Evolutionary conservation across 2,797 vertebrate species (phyloP), one percentile per base, ranked within the genome.

Genomic region (Carapus acus): DNA sequence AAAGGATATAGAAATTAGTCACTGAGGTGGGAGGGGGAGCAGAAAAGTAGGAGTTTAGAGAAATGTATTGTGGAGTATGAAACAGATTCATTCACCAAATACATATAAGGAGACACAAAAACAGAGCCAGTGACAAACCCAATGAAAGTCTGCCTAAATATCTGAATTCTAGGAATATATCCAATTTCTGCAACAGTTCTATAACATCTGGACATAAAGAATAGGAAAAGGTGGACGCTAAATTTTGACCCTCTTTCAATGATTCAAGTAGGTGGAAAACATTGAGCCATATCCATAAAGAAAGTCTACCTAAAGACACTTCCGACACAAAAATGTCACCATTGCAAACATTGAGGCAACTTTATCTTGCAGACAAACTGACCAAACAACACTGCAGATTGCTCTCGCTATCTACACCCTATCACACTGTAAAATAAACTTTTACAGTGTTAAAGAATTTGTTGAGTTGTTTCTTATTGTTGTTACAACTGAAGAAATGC

Each of bases 401-500:
- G n/a, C n/a, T n/a, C n/a, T n/a, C n/a, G n/a, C n/a, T n/a, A n/a
- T n/a, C n/a, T n/a, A n/a, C n/a, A n/a, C 11, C 2, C 13, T 29
- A 43, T 23, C 31, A 36, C 22, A 8, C 4, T 8, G 12, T n/a
- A 16, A 22, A 14, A 15, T 23, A 6, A 12, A 3, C 12, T 31
- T 3, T 14, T n/a, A n/a, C n/a, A n/a, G n/a, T n/a, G n/a, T n/a
- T n/a, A n/a, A n/a, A n/a, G n/a, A 52, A 57, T 65, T 72, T 58
- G 40, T 44, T 39, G 46, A 33, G 21, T 24, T 38, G 34, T 19
- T 60, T 44, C 22, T 31, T 33, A 12, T 24, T 6, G 37, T 47
- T 67, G 71, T 74, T 69, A 49, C 27, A 52, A 67, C 47, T 74
- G 65, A 52, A 49, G 14, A 33, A 58, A 61, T 58, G 20, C 15